These are phyloP conservation scores for Danionella dracula DNA, from an alignment of 2,797 vertebrate species.

Conservation along the genomic window DNA sequence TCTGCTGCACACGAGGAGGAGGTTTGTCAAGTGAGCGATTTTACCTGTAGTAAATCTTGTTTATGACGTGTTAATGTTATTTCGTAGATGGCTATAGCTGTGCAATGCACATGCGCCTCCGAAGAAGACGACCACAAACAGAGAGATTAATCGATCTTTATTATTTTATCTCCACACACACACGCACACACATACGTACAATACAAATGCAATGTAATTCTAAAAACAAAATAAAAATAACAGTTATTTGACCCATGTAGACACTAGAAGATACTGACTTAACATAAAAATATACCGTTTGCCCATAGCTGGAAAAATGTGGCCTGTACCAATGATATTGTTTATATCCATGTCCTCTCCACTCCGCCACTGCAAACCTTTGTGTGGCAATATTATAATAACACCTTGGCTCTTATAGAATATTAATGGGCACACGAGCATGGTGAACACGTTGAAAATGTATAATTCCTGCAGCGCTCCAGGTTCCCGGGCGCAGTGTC, in stretches of 20 bases:
- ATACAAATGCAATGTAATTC: too few relatives aligned
- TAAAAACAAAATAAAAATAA: too few relatives aligned
- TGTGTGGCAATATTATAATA: constrained; percentile 70
- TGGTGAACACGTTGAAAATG: constrained; percentile 59
- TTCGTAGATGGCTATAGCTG: constrained; percentile 31
- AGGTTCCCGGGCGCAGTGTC: constrained; percentile 63
- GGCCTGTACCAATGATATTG: not conserved
- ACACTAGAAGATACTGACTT: too few relatives aligned
- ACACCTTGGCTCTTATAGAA: constrained; percentile 66
- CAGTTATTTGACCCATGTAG: too few relatives aligned
- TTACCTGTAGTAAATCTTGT: constrained; percentile 31
- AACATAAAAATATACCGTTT: too few relatives aligned
- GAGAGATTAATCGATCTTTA: constrained; percentile 7
- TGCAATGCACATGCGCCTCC: constrained; percentile 20
- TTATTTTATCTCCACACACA: constrained; percentile 10
- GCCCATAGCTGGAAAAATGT: not conserved
- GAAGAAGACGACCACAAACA: constrained; percentile 21
- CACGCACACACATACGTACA: not conserved
- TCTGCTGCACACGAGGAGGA: constrained; percentile 26
- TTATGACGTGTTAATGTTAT: constrained; percentile 42
- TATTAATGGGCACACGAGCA: constrained; percentile 64
- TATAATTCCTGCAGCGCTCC: constrained; percentile 47
- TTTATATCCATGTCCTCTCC: constrained; percentile 19
- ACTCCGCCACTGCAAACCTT: constrained; percentile 70
- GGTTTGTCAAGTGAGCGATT: constrained; percentile 27